Base-by-base conservation (phyloP, 2,797 vertebrate genomes). In the Anguilla anguilla region DNA sequence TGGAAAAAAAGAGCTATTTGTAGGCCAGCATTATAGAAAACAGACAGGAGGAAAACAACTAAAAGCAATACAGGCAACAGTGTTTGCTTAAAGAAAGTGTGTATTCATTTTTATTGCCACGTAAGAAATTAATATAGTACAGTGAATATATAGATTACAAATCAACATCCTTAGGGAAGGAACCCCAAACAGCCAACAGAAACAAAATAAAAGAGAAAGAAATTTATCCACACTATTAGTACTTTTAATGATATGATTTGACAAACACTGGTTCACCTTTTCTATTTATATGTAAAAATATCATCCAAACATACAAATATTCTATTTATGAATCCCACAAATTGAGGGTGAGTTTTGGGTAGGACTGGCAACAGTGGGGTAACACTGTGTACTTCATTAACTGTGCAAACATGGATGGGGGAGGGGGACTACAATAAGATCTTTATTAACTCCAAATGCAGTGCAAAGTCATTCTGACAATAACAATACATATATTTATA, bases 101-200 rank as follows among this genome's bases (percentile, higher is more conserved):
- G 92, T 53, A 94, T 64, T 97, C 95, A 94, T 93, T 97, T 98
- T 98, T 98, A 99, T 98, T 98, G 97, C 97, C 97, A 98, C 96
- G 97, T 98, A 98, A 98, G 98, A 98, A 98, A 99, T 97, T 97
- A 97, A 97, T 97, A 96, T 97, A 98, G 97, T 98, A 97, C 97
- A 98, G 96, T 97, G 96, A 96, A 97, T 97, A 98, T 97, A 97
- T 97, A 94, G 95, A 97, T 97, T 97, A 97, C 97, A 98, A 98
- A 98, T 96, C 95, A 98, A 97, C 95, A 96, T 96, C 96, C 94
- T 96, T 96, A 93, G 95, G 95, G 97, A 97, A 94, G 92, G 92
- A 88, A 91, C 91, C 90, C 88, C 90, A 86, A 89, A 92, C 72
- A 96, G 96, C 95, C 95, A 95, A 96, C 95, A 94, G 95, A 95